Evolutionary conservation across 30 jellyfish, hydroid and myxozoan species (phyloP).

Genomic region (Rhopilema esculentum): DNA sequence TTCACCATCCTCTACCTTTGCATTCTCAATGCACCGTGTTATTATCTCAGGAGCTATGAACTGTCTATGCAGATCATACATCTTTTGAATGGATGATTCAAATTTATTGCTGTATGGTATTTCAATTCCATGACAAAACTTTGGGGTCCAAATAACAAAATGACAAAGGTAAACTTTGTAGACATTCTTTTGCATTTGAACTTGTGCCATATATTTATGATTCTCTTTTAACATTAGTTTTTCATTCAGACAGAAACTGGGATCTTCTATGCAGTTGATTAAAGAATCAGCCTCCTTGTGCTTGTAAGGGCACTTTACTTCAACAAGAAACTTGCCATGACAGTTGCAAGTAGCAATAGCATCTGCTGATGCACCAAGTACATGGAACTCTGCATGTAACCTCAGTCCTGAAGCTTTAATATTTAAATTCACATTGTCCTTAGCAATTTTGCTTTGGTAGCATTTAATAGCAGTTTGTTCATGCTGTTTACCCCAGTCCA

Average conservation of each 20-base stretch:
- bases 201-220: background rate
- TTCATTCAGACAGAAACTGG: background rate
- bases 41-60: background rate
- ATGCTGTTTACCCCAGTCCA: background rate
- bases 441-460: background rate
- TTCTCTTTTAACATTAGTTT: background rate
- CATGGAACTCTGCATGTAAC: background rate
- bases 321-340: background rate
- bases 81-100: background rate
- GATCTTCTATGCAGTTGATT: background rate
- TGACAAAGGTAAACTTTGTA: slow-evolving; percentile 3
- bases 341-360: background rate
- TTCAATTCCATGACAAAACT: background rate
- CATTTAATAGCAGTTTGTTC: background rate
- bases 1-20: background rate
- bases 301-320: background rate
- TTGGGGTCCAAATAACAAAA: slow-evolving; percentile 18
- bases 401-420: background rate
- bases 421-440: background rate
- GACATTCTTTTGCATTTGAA: background rate
- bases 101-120: slow-evolving; percentile 4
- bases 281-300: background rate
- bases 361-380: background rate
- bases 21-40: background rate
- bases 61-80: background rate